Evolutionary conservation across 2,888 invertebrate species (phyloP).

Genomic region (Rhingia rostrata): DNA sequence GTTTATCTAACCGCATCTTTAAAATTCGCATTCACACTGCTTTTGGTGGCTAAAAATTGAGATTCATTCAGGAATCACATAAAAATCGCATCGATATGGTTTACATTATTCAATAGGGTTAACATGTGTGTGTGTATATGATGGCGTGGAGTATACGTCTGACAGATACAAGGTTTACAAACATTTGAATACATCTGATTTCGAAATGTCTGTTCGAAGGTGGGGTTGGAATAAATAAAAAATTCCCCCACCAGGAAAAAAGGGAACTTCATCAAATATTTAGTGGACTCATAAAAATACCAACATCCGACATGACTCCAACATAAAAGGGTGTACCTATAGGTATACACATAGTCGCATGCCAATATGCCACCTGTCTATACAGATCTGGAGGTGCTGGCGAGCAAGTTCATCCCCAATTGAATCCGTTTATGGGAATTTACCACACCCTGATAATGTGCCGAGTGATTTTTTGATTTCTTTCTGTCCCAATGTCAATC

Average conservation of each 20-base stretch:
- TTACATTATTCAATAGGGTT: slow-evolving; percentile 76
- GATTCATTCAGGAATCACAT: slow-evolving; percentile 74
- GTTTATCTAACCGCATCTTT: slow-evolving; percentile 54
- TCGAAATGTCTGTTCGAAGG: slow-evolving; percentile 76
- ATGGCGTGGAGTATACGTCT: not conserved
- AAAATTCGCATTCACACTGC: slow-evolving; percentile 52
- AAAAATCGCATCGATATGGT: slow-evolving; percentile 76
- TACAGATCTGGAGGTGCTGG: slow-evolving; percentile 39
- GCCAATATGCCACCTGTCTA: slow-evolving; percentile 39
- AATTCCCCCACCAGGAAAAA: slow-evolving; percentile 71
- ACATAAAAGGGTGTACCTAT: slow-evolving; percentile 19
- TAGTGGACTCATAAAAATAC: slow-evolving; percentile 77
- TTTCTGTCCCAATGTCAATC: slow-evolving; percentile 61
- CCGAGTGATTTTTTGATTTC: slow-evolving; percentile 74
- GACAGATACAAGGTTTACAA: slow-evolving; percentile 37
- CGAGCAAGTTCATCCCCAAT: slow-evolving; percentile 69
- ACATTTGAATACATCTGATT: slow-evolving; percentile 69
- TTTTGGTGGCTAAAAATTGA: slow-evolving; percentile 67
- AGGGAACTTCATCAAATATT: slow-evolving; percentile 82
- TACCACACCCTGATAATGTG: slow-evolving; percentile 74
- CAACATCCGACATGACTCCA: slow-evolving; percentile 56
- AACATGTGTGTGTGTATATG: slow-evolving; percentile 46
- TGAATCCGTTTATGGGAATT: slow-evolving; percentile 74
- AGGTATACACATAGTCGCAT: slow-evolving; percentile 31
- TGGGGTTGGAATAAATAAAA: slow-evolving; percentile 77